These are phyloP conservation scores for Callyntrura sp. DNA, from an alignment of 2,888 invertebrate species.

Conservation along the genomic window DNA sequence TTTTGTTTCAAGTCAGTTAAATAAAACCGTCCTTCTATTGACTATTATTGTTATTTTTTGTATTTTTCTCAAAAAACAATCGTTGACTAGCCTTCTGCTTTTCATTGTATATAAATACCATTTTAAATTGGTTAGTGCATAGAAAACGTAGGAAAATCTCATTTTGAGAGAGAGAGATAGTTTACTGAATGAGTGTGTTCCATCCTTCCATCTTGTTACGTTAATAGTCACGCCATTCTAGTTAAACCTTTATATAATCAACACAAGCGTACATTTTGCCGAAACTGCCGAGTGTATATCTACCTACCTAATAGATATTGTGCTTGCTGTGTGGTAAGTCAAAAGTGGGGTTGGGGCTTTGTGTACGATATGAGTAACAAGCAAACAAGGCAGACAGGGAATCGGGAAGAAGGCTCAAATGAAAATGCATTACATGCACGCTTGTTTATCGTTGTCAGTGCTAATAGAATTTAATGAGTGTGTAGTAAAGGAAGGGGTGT, in stretches of 20 bases:
- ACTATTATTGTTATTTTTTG: constrained; percentile 14
- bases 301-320: neutral
- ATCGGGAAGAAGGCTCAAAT: constrained; percentile 17
- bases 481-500: constrained; percentile 32
- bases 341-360: neutral
- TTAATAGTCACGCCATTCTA: constrained; percentile 72
- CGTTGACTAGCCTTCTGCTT: constrained; percentile 56
- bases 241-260: constrained; percentile 12
- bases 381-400: neutral
- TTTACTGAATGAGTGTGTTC: constrained; percentile 19
- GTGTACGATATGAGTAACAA: neutral
- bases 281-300: neutral
- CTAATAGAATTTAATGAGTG: constrained; percentile 71
- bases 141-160: neutral
- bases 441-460: constrained; percentile 68
- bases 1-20: too few species aligned
- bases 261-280: constrained; percentile 11
- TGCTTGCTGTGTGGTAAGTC: constrained; percentile 16
- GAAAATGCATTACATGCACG: constrained; percentile 17
- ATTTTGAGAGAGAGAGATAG: neutral
- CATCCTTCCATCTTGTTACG: constrained; percentile 46
- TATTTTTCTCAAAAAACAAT: constrained; percentile 46
- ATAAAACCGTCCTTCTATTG: constrained; percentile 25
- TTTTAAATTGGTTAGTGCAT: constrained; percentile 29
- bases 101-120: constrained; percentile 10